A percentile compares a stretch with the other conserved stretches of the same genome.
phyloP scores from a whole-genome alignment of 2,113 vertebrate species.

The Gulo gulo region DNA sequence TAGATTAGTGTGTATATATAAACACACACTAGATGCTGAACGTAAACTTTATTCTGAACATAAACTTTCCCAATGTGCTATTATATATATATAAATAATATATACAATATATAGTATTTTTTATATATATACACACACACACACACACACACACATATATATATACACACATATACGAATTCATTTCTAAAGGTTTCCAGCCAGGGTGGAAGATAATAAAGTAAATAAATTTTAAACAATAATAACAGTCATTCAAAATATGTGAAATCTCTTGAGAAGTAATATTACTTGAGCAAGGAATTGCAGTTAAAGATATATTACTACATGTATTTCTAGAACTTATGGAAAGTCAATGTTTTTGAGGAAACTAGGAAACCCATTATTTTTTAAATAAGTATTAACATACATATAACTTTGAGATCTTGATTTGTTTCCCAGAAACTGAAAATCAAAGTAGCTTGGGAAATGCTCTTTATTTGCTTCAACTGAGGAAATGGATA shows the following conservation, averaged over 20 bases:
- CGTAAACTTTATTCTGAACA: too few relatives aligned
- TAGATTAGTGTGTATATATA: too few relatives aligned
- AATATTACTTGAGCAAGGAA: neutral
- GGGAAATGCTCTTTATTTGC: neutral
- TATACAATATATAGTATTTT: too few relatives aligned
- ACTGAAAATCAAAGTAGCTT: neutral
- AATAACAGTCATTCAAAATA: neutral
- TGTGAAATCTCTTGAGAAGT: neutral
- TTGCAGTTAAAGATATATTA: neutral
- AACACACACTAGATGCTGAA: too few relatives aligned
- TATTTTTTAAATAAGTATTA: neutral
- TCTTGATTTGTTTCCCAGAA: neutral
- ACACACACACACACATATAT: too few relatives aligned
- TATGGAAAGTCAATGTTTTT: neutral
- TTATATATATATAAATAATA: too few relatives aligned
- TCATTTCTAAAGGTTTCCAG: neutral
- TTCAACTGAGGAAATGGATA: neutral
- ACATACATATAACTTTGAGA: neutral
- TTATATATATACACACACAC: too few relatives aligned
- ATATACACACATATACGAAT: neutral
- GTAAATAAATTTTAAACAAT: neutral
- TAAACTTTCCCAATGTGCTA: too few relatives aligned
- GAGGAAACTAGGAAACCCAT: neutral
- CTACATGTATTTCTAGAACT: neutral
- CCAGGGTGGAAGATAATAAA: neutral